Evolutionary conservation across 2,888 invertebrate species (phyloP).

Genomic region (Troides helena): DNA sequence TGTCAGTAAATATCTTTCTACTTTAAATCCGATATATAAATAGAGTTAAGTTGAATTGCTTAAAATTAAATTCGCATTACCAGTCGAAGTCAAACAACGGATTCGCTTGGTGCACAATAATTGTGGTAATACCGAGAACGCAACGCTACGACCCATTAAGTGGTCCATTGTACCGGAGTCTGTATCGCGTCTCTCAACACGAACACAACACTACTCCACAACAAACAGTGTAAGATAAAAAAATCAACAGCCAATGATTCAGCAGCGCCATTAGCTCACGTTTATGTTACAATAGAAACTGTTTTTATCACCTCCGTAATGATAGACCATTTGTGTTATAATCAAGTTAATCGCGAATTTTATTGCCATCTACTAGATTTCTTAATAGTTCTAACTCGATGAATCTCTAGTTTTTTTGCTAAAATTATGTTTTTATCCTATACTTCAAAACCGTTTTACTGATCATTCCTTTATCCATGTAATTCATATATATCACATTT

Average conservation of each 20-base stretch:
- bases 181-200: constrained; percentile 12
- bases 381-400: not conserved
- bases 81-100: constrained; percentile 8
- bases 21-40: too few relatives aligned
- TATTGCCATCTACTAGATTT: not conserved
- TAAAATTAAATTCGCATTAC: not conserved
- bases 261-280: constrained; percentile 11
- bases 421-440: not conserved
- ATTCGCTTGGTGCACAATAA: constrained; percentile 7
- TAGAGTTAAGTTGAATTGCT: not conserved
- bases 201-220: constrained; percentile 1
- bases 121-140: constrained; percentile 12
- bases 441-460: not conserved
- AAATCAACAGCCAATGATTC: constrained; percentile 15
- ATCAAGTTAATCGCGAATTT: constrained; percentile 17
- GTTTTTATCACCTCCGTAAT: constrained; percentile 19
- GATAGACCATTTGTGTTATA: constrained; percentile 9
- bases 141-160: constrained; percentile 13
- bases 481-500: not conserved
- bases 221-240: constrained; percentile 8
- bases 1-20: too few relatives aligned
- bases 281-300: constrained; percentile 17
- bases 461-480: not conserved
- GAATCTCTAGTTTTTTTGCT: not conserved
- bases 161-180: constrained; percentile 4